phyloP scores from a whole-genome alignment of 2,113 vertebrate genomes.

The Mustela lutreola region DNA sequence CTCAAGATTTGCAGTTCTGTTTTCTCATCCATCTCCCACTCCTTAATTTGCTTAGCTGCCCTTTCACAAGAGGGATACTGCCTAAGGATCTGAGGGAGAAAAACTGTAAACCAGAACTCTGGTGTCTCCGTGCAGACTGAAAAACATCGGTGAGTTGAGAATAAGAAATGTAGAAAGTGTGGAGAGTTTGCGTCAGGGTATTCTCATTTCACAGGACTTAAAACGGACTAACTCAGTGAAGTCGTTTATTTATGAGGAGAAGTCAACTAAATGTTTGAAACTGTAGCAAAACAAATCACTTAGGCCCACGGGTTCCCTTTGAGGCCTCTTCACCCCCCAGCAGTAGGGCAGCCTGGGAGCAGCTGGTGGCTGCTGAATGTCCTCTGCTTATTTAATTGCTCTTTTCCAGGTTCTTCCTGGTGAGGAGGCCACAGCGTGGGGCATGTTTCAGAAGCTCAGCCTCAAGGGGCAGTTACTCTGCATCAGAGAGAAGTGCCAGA shows the following conservation, averaged over 20 bases:
- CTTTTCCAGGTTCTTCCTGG: constrained; percentile 53
- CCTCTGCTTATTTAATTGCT: constrained; percentile 53
- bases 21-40: not conserved
- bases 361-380: not conserved
- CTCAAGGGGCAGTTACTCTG: constrained; percentile 47
- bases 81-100: not conserved
- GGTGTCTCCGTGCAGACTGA: not conserved
- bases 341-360: not conserved
- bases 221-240: not conserved
- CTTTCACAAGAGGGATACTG: not conserved
- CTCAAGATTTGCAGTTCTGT: not conserved
- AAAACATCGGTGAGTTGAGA: not conserved
- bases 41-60: not conserved
- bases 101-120: not conserved
- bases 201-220: not conserved
- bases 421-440: constrained; percentile 46
- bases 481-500: constrained; percentile 4
- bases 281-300: constrained; percentile 16
- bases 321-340: not conserved
- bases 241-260: not conserved
- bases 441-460: constrained; percentile 61
- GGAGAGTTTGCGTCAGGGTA: not conserved
- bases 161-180: not conserved
- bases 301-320: not conserved
- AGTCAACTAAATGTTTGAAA: not conserved